Percentiles rank a stretch among this genome's conserved stretches.
Evolutionary conservation across 1,140 invertebrate species (phyloP).

Genomic region (Orchesella cincta): DNA sequence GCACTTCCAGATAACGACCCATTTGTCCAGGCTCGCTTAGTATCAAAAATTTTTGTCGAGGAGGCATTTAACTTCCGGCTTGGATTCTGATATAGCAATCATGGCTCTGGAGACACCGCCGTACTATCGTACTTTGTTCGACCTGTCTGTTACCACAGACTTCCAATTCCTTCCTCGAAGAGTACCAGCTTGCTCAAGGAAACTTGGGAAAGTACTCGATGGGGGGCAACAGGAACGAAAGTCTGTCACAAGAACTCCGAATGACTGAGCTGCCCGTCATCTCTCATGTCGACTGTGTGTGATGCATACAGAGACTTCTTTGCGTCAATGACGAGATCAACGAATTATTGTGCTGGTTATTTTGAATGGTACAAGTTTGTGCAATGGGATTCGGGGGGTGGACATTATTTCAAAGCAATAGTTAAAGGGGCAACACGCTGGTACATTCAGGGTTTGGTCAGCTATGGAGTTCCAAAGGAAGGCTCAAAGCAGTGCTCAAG

Average conservation of each 20-base stretch:
- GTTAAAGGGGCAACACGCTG: conserved; percentile 40
- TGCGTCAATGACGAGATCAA: conserved; percentile 47
- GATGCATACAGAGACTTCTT: conserved; percentile 49
- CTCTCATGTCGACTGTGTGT: conserved; percentile 41
- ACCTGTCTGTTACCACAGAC: conserved; percentile 49
- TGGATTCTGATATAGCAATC: conserved; percentile 50
- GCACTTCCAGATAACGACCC: conserved; percentile 46
- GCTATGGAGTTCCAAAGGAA: conserved; percentile 47
- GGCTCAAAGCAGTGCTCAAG: conserved; percentile 46
- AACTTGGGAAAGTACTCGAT: conserved; percentile 43
- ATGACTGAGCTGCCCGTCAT: conserved; percentile 48
- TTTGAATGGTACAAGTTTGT: conserved; percentile 43
- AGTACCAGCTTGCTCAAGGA: conserved; percentile 46
- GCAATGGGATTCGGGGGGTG: conserved; percentile 38
- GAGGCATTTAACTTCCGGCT: conserved; percentile 47
- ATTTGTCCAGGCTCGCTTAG: conserved; percentile 41
- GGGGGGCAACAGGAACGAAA: conserved; percentile 46
- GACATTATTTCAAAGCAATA: conserved; percentile 44
- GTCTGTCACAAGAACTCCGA: conserved; percentile 33
- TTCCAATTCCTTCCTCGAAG: conserved; percentile 48
- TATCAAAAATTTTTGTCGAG: conserved; percentile 46
- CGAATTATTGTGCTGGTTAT: conserved; percentile 49
- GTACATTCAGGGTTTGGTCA: conserved; percentile 49
- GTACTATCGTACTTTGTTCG: conserved; percentile 47
- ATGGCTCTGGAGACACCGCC: conserved; percentile 44